Base-by-base conservation (phyloP, 2,888 invertebrate species). In the Acrobasis repandana region DNA sequence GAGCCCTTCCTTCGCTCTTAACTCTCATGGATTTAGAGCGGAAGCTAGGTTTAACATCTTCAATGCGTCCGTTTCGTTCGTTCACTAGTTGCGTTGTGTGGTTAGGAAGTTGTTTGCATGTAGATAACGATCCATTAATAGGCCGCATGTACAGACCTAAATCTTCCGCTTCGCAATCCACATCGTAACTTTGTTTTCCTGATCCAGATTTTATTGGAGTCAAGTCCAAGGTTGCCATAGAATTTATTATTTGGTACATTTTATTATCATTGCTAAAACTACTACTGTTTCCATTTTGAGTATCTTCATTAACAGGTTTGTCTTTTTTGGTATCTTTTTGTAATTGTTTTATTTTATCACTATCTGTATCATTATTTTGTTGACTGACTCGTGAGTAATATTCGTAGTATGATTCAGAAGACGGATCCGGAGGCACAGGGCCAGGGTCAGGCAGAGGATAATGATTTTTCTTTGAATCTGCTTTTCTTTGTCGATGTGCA, bases 1-100 rank as follows among this genome's bases (percentile, higher is more conserved):
- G 91, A 46, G 85, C 82, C 76, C 92, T 83, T 65, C 90, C 90
- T 83, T 92, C 92, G 74, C 90, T 92, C 81, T 92, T 92, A 48
- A 93, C 88, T 82, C 93, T 86, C 67, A 93, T 80, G 62, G 93
- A 93, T 82, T 93, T 93, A 64, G 93, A 93, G 70, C 92, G 91
- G 85, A 91, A 91, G 78, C 85, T 90, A 71, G 91, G 90, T 75
- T 86, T 91, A 66, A 69, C 75, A 71, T 85, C 86, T 77, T 90
- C 90, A 60, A 77, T 78, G 70, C 90, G 87, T 86, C 87, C 87
- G 79, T 80, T 88, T 76, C 82, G 85, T 75, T 78, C 83, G 80
- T 83, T 85, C 62, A 77, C 76, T 69, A 76, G 79, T 80, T 85
- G 88, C 76, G 82, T 79, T 76, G 76, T 90, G 84, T 79, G 85